Evolutionary conservation across 2,888 invertebrate species (phyloP).

Genomic region (Drosophila prolongata): DNA sequence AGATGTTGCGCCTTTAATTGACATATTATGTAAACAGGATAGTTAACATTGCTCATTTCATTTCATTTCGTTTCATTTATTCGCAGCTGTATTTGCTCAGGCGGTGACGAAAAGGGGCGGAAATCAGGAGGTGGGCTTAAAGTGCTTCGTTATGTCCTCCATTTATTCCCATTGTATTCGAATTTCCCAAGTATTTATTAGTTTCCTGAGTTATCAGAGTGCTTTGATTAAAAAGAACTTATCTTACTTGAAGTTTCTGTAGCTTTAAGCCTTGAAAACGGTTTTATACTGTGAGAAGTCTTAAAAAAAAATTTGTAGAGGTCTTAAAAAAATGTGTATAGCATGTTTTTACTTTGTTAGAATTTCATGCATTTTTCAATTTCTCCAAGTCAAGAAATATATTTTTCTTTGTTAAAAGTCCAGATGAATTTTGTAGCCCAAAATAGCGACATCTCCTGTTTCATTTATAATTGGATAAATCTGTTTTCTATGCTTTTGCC

Average conservation of each 20-base stretch:
- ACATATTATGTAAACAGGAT: constrained; percentile 81
- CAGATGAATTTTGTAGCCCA: neutral
- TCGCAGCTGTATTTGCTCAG: constrained; percentile 71
- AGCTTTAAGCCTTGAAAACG: too few species aligned
- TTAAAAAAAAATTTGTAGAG: too few species aligned
- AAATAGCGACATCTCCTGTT: neutral
- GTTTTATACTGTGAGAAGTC: too few species aligned
- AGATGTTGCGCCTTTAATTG: constrained; percentile 63
- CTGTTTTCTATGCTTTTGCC: constrained; percentile 13
- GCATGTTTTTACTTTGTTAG: too few species aligned
- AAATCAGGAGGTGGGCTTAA: neutral
- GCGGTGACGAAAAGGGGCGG: constrained; percentile 40
- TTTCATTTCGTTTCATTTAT: constrained; percentile 18
- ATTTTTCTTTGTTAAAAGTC: too few species aligned
- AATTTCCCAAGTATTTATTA: neutral
- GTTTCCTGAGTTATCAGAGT: neutral
- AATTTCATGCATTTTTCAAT: too few species aligned
- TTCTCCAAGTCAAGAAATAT: too few species aligned
- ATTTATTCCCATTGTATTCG: constrained; percentile 8
- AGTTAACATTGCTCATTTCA: constrained; percentile 68
- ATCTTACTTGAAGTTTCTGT: neutral
- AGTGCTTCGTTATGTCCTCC: constrained; percentile 12
- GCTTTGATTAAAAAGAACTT: neutral
- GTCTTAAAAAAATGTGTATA: too few species aligned
- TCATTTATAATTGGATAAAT: constrained; percentile 26